Conservation (phyloP, 2,113 vertebrate genomes). For the Furnarius figulus region DNA sequence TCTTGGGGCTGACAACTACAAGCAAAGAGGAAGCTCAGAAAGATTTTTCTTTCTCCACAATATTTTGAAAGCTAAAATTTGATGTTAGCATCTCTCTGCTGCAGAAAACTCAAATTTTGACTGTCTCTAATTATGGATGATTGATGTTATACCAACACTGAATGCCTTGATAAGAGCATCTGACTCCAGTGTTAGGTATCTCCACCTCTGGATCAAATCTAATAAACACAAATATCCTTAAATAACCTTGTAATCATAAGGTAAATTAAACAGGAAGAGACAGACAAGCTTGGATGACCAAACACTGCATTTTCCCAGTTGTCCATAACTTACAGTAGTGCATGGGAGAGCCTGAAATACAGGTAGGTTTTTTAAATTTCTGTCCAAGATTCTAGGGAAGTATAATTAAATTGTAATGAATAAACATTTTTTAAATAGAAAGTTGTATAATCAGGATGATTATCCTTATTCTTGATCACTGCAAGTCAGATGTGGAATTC, state of each 20-base stretch:
- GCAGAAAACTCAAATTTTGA: not conserved
- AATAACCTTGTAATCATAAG: not conserved
- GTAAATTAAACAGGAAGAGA: not conserved
- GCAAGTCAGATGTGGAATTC: not conserved
- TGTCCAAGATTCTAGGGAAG: not conserved
- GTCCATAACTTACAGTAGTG: not conserved
- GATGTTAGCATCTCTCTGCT: not conserved
- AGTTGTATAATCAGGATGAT: not conserved
- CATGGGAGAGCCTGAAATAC: not conserved
- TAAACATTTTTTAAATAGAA: not conserved
- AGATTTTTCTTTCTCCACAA: not conserved
- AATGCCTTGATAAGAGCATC: not conserved
- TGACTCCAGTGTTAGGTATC: not conserved
- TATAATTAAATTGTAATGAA: not conserved
- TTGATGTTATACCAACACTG: not conserved
- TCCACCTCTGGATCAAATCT: not conserved
- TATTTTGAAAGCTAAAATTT: not conserved
- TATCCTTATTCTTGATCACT: not conserved
- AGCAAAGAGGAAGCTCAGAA: not conserved
- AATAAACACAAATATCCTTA: not conserved
- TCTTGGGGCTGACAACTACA: not conserved
- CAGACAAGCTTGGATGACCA: not conserved
- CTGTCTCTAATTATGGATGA: not conserved
- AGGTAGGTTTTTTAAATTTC: accelerated
- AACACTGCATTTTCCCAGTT: not conserved